phyloP scores from a whole-genome alignment of 2,797 vertebrate genomes.

The Manis crassicaudata region DNA sequence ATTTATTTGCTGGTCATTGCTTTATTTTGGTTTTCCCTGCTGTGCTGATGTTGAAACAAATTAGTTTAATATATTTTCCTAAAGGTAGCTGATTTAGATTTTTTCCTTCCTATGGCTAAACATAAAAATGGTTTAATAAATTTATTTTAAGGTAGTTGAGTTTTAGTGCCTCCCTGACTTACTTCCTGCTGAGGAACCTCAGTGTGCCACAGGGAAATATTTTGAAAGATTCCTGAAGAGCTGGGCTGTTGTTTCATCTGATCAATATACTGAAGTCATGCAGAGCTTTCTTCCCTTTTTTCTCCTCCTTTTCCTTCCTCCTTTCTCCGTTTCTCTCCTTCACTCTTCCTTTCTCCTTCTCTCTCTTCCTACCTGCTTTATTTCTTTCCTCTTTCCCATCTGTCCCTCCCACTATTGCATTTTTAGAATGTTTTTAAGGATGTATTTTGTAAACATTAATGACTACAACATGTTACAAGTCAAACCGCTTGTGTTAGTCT shows the following conservation, averaged over 20 bases:
- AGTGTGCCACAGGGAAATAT: slow-evolving; percentile 65
- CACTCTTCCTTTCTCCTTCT: too few species aligned
- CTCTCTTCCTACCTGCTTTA: not conserved
- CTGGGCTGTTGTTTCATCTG: not conserved
- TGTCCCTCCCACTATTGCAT: too few species aligned
- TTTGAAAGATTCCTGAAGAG: slow-evolving; percentile 53
- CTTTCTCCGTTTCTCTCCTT: not conserved
- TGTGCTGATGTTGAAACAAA: slow-evolving; percentile 83
- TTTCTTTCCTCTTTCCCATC: not conserved
- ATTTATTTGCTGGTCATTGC: slow-evolving; percentile 50
- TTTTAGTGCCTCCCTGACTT: slow-evolving; percentile 75
- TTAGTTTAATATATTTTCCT: slow-evolving; percentile 81
- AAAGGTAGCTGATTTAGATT: slow-evolving; percentile 81
- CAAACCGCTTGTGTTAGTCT: not conserved
- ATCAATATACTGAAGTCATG: not conserved
- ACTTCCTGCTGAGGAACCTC: slow-evolving; percentile 74
- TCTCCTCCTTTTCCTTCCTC: not conserved
- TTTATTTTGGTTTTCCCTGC: slow-evolving; percentile 79
- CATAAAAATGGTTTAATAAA: slow-evolving; percentile 78
- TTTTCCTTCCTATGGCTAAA: slow-evolving; percentile 75
- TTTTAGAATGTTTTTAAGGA: not conserved
- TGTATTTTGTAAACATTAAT: not conserved
- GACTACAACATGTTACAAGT: not conserved
- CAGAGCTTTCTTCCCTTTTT: not conserved
- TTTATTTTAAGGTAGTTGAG: slow-evolving; percentile 75